These are phyloP conservation scores for Pristis pectinata DNA, from an alignment of 2,797 vertebrate genomes.

Conservation along the genomic window DNA sequence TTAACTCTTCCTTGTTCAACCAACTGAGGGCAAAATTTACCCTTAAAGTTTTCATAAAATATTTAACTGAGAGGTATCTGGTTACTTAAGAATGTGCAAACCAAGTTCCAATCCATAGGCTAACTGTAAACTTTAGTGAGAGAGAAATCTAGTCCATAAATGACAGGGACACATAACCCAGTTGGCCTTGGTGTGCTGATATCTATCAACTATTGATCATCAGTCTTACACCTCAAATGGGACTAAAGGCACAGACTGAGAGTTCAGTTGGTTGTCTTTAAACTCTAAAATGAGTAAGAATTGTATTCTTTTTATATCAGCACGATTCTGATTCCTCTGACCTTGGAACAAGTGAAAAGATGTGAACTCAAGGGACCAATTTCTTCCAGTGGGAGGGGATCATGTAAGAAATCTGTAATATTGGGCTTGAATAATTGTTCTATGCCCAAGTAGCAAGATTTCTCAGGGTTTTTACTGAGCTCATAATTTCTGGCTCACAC, in stretches of 20 bases:
- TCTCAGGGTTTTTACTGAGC: background rate
- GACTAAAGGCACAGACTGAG: background rate
- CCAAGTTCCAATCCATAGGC: background rate
- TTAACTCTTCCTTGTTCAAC: background rate
- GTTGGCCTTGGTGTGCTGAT: background rate
- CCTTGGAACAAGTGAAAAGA: constrained; percentile 25
- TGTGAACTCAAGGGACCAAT: background rate
- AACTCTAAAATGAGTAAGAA: background rate
- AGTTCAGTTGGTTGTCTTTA: background rate
- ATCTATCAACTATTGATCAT: background rate
- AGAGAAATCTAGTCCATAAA: background rate
- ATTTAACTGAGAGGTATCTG: background rate
- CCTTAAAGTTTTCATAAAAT: background rate
- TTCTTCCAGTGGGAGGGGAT: constrained; percentile 7
- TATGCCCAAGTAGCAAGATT: background rate
- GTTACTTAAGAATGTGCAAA: background rate
- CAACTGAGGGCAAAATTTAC: background rate
- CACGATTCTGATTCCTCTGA: background rate
- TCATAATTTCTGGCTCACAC: background rate
- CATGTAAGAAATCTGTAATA: background rate
- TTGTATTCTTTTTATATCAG: background rate
- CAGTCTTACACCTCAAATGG: background rate
- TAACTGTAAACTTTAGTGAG: background rate
- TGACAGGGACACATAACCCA: background rate
- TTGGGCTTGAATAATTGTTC: background rate